A percentile compares a stretch with the other conserved stretches of the same genome.
Evolutionary conservation across 2,888 invertebrate genomes (phyloP).

Genomic region (Tetragnatha montana): DNA sequence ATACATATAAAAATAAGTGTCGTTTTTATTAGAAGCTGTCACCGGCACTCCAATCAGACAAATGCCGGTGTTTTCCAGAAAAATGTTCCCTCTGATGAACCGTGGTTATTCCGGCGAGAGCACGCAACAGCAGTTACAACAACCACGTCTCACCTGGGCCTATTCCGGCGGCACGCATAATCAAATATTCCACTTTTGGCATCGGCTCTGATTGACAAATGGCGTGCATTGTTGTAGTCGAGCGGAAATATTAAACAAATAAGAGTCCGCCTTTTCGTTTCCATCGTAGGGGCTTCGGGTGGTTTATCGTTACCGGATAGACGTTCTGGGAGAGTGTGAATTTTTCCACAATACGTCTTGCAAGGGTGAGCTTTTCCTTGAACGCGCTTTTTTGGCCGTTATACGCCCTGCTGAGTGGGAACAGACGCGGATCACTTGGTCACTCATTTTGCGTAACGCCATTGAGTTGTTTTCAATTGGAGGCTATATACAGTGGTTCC

Average conservation of each 20-base stretch:
- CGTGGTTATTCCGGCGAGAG: not conserved
- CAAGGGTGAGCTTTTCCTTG: constrained; percentile 13
- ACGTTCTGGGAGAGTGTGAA: constrained; percentile 10
- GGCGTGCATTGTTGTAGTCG: constrained; percentile 27
- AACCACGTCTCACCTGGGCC: not conserved
- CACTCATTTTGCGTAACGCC: not conserved
- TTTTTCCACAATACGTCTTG: constrained; percentile 38
- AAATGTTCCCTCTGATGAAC: not conserved
- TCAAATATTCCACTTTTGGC: constrained; percentile 21
- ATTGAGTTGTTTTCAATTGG: too few relatives aligned
- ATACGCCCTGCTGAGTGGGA: not conserved
- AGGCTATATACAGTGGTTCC: too few relatives aligned
- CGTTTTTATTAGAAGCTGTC: not conserved
- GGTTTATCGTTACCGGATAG: constrained; percentile 17
- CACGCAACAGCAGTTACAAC: not conserved
- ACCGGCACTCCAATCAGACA: not conserved
- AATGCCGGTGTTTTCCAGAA: not conserved
- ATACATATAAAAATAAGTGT: not conserved
- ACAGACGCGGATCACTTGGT: not conserved
- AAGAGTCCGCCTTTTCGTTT: constrained; percentile 21
- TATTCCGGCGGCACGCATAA: constrained; percentile 4
- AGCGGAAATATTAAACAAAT: constrained; percentile 51
- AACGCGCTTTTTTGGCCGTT: not conserved
- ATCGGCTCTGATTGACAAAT: constrained; percentile 42
- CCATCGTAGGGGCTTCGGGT: too few relatives aligned